These are phyloP conservation scores for Poeciliopsis presidionis DNA, from an alignment of 2,797 vertebrate species.

Conservation along the genomic window DNA sequence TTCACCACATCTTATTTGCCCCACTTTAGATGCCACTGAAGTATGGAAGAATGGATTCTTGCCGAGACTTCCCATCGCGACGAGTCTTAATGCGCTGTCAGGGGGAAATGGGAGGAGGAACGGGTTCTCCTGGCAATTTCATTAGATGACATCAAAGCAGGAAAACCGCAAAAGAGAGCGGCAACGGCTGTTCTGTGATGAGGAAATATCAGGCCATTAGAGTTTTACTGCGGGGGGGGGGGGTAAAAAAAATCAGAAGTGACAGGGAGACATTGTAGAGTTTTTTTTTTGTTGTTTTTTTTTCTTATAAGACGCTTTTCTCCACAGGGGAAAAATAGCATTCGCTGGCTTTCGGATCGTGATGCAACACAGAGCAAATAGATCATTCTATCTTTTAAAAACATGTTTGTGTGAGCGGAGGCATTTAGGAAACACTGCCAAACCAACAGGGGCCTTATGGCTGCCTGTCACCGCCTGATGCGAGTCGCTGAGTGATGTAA, in stretches of 20 bases:
- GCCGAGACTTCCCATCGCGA: constrained; percentile 50
- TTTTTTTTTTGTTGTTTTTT: background rate
- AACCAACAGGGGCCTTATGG: background rate
- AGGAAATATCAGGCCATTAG: constrained; percentile 52
- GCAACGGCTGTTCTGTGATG: constrained; percentile 51
- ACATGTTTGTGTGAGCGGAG: constrained; percentile 5
- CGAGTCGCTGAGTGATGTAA: background rate
- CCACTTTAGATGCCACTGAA: constrained; percentile 48
- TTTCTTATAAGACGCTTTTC: constrained; percentile 18
- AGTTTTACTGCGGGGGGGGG: constrained; percentile 27
- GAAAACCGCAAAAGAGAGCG: constrained; percentile 58
- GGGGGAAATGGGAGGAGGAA: constrained; percentile 52
- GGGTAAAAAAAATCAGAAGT: constrained; percentile 20
- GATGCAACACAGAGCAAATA: constrained; percentile 23
- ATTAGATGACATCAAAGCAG: constrained; percentile 71
- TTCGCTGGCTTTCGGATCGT: constrained; percentile 20
- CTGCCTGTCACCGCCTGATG: background rate
- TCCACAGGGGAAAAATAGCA: constrained; percentile 16
- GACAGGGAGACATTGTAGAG: constrained; percentile 29
- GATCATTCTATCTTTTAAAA: background rate
- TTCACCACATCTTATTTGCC: constrained; percentile 66
- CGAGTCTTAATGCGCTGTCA: constrained; percentile 62
- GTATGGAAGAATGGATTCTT: constrained; percentile 52
- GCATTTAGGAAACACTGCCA: constrained; percentile 1
- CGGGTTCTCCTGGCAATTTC: constrained; percentile 69